Evolutionary conservation across 2,797 vertebrate species (phyloP), one percentile per base, ranked within the genome.

Genomic region (Enteromius anoplus): DNA sequence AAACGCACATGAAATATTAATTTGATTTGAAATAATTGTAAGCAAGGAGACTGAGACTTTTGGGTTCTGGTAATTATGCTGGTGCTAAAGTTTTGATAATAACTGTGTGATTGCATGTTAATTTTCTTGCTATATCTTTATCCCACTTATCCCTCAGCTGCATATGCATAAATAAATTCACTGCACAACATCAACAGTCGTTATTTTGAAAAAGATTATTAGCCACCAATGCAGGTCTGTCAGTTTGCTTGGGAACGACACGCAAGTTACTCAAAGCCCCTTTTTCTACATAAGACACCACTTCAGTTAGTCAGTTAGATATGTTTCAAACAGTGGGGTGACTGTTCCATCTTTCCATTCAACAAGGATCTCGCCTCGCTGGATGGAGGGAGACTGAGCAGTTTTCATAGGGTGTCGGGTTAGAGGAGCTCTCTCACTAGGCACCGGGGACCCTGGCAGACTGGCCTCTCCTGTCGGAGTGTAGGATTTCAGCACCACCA

Each of bases 271-370:
- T 53, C 17, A 37, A 34, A 37, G 49, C n/a, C 9, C 45, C 21
- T 45, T 45, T 11, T 60, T 80, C 37, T 34, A 34, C 40, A 42
- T 12, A 73, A n/a, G 4, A 75, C 34, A 37, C n/a, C 1, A 2
- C 53, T 89, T 42, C 40, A 42, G 40, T 42, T 88, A 91, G 60
- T 88, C 75, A n/a, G 86, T 78, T 73, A 88, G 62, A 81, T 87
- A 89, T 29, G 75, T 90, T 73, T 95, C 95, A 37, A 96, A 98
- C 58, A 97, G 93, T 1, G 95, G 95, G 1, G 96, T 97, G 75
- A 97, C 88, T 0, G 93, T 96, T 42, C 96, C 95, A 0, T 97
- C 95, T 87, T 97, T 97, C 96, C 95, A 97, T 86, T 96, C 94
- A 0, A 97, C 95, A 75, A 96, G 92, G 90, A 97, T 97, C 88